Evolutionary conservation across 2,888 invertebrate genomes (phyloP), one percentile per base, ranked within the genome.

Genomic region (Dusona sp.): DNA sequence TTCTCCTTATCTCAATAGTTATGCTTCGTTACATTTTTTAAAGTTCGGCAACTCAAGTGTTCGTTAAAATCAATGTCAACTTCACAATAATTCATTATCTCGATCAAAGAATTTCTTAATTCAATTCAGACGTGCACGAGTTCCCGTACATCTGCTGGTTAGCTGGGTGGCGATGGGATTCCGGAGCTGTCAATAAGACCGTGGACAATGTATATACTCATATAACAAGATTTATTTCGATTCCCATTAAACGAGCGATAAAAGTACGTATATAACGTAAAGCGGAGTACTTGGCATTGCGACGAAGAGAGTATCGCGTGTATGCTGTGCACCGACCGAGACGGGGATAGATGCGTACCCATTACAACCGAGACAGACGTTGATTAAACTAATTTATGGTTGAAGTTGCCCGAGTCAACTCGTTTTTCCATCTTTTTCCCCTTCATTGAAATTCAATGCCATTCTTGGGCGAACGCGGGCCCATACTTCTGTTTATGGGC

Each of bases 361-460:
- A 51, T 64, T n/a, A 64, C 54, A n/a, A 36, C 38, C 42, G 22
- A 4, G 61, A 83, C 67, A 67, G 77, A 78, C 83, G 79, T 88
- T 89, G 88, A 89, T 89, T 89, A 88, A 87, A 88, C 74, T 75
- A 88, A 89, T 88, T 89, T 87, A 89, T 82, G 79, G 79, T 74
- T 70, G 48, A 33, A 75, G 42, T 25, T 38, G 73, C 36, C 51
- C 51, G 67, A 36, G 75, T 74, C 57, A 42, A 54, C 67, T 38
- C 9, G 45, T 29, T 85, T 79, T 89, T 87, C 79, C 81, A 48
- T 83, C 70, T 75, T 61, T 88, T 84, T 79, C 79, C 75, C 77
- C 81, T 82, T 79, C 80, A 72, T 86, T 82, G 61, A 70, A 86
- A 83, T 87, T 83, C 87, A 87, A 83, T 84, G 82, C 79, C 70